Evolutionary conservation across 2,797 vertebrate species (phyloP).

Genomic region (Lophotriccus pileatus): DNA sequence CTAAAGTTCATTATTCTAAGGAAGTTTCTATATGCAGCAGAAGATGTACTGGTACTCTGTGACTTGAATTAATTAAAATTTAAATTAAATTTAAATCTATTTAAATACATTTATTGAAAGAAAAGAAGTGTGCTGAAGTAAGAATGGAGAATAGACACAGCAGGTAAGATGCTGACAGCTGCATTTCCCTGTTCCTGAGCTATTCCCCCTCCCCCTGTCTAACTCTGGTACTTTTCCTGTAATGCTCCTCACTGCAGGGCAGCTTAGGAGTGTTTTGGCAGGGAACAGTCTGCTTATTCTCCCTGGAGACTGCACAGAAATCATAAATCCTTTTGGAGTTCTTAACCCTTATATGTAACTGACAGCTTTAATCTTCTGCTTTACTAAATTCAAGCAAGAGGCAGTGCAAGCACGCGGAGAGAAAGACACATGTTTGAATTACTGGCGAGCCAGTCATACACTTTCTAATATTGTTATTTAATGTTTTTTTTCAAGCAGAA

Average conservation of each 20-base stretch:
- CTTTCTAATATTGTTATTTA: neutral
- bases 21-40: neutral
- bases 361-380: neutral
- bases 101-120: neutral
- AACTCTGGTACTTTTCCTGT: conserved; percentile 26
- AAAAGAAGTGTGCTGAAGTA: neutral
- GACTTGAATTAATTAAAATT: neutral
- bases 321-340: conserved; percentile 44
- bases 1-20: neutral
- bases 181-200: neutral
- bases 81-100: neutral
- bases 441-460: neutral
- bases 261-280: conserved; percentile 51
- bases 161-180: neutral
- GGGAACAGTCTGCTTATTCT: conserved; percentile 51
- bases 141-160: neutral
- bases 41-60: neutral
- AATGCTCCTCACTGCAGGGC: neutral
- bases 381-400: neutral
- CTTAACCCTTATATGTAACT: conserved; percentile 44
- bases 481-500: neutral
- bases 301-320: conserved; percentile 52
- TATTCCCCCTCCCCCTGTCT: neutral
- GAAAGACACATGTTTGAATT: neutral
- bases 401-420: neutral